Percentiles rank a stretch among this genome's conserved stretches.
Conservation (phyloP, 2,888 invertebrate species). For the Temnothorax unifasciatus region DNA sequence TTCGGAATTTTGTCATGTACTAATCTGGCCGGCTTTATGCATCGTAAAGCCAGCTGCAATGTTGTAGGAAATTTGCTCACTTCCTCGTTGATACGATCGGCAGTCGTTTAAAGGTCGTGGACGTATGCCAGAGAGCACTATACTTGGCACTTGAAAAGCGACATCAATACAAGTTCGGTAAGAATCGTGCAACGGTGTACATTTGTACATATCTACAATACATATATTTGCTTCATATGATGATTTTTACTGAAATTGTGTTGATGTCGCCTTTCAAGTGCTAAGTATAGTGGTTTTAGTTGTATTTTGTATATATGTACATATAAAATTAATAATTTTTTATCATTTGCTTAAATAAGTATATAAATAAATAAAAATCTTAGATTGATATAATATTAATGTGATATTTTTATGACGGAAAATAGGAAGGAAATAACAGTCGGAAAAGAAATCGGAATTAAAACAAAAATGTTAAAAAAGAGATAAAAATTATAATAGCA, state of each 20-base stretch:
- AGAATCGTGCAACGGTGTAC: constrained; percentile 9
- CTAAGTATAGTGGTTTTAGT: no score
- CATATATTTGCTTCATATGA: neutral
- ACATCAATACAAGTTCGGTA: neutral
- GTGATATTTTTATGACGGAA: neutral
- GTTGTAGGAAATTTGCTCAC: neutral
- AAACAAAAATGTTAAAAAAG: neutral
- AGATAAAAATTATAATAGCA: neutral
- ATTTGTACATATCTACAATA: neutral
- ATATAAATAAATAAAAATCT: neutral
- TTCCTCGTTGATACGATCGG: constrained; percentile 13
- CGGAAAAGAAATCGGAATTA: neutral
- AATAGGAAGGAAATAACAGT: neutral
- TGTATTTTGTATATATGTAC: no score
- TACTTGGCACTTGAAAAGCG: constrained; percentile 26
- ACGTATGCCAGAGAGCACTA: constrained; percentile 25
- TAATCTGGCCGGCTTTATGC: neutral
- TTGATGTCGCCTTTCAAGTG: neutral
- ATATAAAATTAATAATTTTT: neutral
- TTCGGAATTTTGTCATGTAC: constrained; percentile 6
- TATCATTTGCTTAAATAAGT: no score
- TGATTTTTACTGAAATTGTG: neutral
- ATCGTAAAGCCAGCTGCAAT: neutral
- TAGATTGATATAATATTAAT: neutral
- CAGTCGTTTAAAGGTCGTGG: constrained; percentile 50